Base-by-base conservation (phyloP, 2,888 invertebrate species). In the Andrena dorsata region DNA sequence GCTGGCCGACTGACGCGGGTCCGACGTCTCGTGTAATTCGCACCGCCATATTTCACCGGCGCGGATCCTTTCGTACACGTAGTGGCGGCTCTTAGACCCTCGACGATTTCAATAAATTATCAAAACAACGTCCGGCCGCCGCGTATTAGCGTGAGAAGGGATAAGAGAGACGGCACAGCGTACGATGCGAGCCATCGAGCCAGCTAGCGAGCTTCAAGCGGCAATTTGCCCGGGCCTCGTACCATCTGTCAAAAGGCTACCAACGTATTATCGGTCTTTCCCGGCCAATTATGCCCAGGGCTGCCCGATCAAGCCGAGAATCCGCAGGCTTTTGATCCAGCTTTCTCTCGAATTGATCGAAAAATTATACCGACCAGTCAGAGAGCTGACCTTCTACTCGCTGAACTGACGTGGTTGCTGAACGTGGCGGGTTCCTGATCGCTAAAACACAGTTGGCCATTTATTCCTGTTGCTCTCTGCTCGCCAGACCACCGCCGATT, bases 51-150 rank as follows among this genome's bases (percentile, higher is more conserved):
- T 90, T 91, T 92, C 90, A 91, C 88, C 68, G 76, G 79, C 84
- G 64, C 56, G 73, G 77, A 77, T 76, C 85, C 80, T 74, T 56
- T 81, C 65, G 71, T 83, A 56, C 74, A 80, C 73, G 65, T 72
- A 69, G 76, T 65, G 63, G 65, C 72, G 73, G 75, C 74, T 71
- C 79, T 81, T 77, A 82, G 84, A 83, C 82, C 86, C 82, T 83
- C 80, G 81, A 88, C 88, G 89, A 91, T 92, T 92, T 89, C 90
- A 87, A 92, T 92, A 90, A 92, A 92, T 92, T 91, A 92, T 89
- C 89, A 86, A 89, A 89, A 88, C 83, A 86, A 87, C 82, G 79
- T 83, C 82, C 85, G 66, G 82, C 69, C 80, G 82, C 64, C 80
- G 84, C 80, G 89, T 84, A 86, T 86, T 86, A 88, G 84, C 81